A percentile compares a stretch with the other conserved stretches of the same genome.
Conservation (phyloP, 2,888 invertebrate species). For the Eretmocerus hayati region DNA sequence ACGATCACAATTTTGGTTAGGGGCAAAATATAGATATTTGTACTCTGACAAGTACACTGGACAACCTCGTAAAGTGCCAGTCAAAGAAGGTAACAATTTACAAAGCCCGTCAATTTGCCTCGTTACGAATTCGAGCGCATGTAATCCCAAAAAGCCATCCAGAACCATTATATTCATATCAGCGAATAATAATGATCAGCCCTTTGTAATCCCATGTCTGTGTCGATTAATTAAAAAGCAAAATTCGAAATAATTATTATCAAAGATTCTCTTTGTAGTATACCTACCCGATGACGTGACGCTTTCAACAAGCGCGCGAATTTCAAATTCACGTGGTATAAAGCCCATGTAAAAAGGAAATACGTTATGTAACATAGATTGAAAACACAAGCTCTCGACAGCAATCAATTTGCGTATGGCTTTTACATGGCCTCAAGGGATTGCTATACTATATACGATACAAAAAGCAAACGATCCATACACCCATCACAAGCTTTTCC, state of each 20-base stretch:
- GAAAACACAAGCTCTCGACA: slow-evolving; percentile 1
- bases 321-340: slow-evolving; percentile 16
- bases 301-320: not conserved
- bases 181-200: too few species aligned
- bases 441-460: not conserved
- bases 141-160: too few species aligned
- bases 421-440: slow-evolving; percentile 13
- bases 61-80: too few species aligned
- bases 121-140: too few species aligned
- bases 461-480: not conserved
- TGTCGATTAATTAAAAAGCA: slow-evolving; percentile 14
- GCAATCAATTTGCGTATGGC: slow-evolving; percentile 17
- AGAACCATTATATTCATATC: too few species aligned
- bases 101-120: too few species aligned
- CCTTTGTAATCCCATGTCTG: too few species aligned
- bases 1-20: too few species aligned
- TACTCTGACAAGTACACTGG: too few species aligned
- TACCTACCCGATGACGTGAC: slow-evolving; percentile 2
- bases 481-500: not conserved
- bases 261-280: slow-evolving; percentile 14
- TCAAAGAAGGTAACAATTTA: too few species aligned
- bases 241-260: slow-evolving; percentile 15
- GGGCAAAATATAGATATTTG: too few species aligned
- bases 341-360: slow-evolving; percentile 3
- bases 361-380: slow-evolving; percentile 4